A percentile compares a stretch with the other conserved stretches of the same genome.
Conservation (phyloP, 1,140 invertebrate species). For the Drosophila paulistorum region DNA sequence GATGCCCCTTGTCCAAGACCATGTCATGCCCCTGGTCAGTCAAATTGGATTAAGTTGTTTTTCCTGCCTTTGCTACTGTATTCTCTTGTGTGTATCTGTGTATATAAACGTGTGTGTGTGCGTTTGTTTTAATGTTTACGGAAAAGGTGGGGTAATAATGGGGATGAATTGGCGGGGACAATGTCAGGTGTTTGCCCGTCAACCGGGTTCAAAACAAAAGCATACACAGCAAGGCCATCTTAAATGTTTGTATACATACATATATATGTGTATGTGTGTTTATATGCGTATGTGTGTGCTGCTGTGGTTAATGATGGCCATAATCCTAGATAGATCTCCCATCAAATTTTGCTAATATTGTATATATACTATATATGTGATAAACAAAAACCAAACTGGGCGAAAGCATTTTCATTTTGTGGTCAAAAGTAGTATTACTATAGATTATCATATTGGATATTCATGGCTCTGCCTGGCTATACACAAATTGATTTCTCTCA, state of each 20-base stretch:
- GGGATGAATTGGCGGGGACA: background rate
- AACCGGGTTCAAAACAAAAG: background rate
- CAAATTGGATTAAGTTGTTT: conserved; percentile 80
- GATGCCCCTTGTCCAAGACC: conserved; percentile 26
- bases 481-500: too few species aligned
- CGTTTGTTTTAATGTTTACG: background rate
- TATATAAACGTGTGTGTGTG: background rate
- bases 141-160: background rate
- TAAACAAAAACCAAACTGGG: background rate
- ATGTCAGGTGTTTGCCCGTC: conserved; percentile 14
- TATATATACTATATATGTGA: background rate
- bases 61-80: conserved; percentile 35
- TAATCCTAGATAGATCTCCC: conserved; percentile 27
- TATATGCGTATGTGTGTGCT: background rate
- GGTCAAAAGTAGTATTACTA: background rate
- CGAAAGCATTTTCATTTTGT: background rate
- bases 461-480: background rate
- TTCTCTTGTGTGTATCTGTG: conserved; percentile 25
- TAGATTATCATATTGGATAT: background rate
- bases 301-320: background rate
- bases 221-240: conserved; percentile 3
- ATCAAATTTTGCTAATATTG: background rate
- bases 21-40: conserved; percentile 54
- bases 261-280: background rate
- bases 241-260: too few species aligned